These are phyloP conservation scores for Ascaphus truei DNA, from an alignment of 2,113 vertebrate species.

Conservation along the genomic window DNA sequence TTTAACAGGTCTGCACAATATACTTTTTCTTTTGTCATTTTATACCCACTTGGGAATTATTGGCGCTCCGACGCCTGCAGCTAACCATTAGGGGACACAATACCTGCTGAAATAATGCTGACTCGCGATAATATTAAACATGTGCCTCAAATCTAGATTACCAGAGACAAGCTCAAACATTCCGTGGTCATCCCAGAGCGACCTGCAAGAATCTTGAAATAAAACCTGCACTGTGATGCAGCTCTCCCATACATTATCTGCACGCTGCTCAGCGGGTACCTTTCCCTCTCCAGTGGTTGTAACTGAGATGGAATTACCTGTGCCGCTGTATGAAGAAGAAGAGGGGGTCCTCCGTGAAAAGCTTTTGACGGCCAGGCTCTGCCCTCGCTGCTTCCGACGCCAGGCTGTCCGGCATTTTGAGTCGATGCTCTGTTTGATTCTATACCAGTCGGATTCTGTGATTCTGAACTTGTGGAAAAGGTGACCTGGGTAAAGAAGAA, in stretches of 20 bases:
- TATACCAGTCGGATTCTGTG: slow-evolving; percentile 93
- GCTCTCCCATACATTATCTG: too few relatives aligned
- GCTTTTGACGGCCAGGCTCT: slow-evolving; percentile 95
- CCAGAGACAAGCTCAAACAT: too few relatives aligned
- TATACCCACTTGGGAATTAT: too few relatives aligned
- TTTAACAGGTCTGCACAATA: too few relatives aligned
- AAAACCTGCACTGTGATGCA: fast-evolving
- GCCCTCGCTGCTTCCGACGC: slow-evolving; percentile 92
- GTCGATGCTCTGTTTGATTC: slow-evolving; percentile 98
- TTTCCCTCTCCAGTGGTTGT: not conserved
- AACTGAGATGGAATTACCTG: slow-evolving; percentile 62
- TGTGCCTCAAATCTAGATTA: too few relatives aligned
- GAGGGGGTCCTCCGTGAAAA: slow-evolving; percentile 87
- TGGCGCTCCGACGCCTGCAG: too few relatives aligned
- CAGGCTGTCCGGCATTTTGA: slow-evolving; percentile 97
- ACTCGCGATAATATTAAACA: too few relatives aligned
- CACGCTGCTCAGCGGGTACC: too few relatives aligned
- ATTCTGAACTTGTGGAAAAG: slow-evolving; percentile 94
- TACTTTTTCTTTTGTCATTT: too few relatives aligned
- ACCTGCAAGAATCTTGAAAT: not conserved
- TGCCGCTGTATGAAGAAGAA: slow-evolving; percentile 61
- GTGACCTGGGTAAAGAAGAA: slow-evolving; percentile 69
- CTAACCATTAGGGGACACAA: too few relatives aligned
- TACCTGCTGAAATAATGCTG: too few relatives aligned
- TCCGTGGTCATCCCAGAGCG: too few relatives aligned